These are phyloP conservation scores for Festucalex cinctus DNA, from an alignment of 2,113 vertebrate genomes.

Conservation along the genomic window DNA sequence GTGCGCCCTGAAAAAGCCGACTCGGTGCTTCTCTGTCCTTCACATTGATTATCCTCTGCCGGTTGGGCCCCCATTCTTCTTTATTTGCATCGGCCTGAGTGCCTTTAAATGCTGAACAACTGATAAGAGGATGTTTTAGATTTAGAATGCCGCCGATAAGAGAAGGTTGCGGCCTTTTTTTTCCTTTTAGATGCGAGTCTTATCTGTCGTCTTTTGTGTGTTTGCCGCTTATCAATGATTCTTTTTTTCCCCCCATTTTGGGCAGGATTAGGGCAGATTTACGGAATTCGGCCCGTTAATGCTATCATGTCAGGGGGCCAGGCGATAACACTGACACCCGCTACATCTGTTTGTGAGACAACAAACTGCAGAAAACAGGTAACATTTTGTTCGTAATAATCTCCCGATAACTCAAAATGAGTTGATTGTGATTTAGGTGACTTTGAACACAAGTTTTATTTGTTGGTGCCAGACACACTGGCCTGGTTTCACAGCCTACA, in stretches of 20 bases:
- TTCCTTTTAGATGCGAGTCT: constrained; percentile 38
- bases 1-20: background rate
- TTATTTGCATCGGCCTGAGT: constrained; percentile 45
- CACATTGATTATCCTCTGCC: constrained; percentile 1
- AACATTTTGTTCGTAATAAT: background rate
- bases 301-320: constrained; percentile 30
- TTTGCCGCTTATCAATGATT: constrained; percentile 53
- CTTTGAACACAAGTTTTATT: background rate
- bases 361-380: constrained; percentile 1
- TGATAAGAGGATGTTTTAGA: constrained; percentile 38
- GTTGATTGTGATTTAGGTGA: background rate
- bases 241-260: constrained; percentile 40
- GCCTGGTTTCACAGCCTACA: background rate
- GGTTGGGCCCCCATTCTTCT: background rate
- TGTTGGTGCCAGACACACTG: background rate
- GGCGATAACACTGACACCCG: constrained; percentile 33
- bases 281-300: constrained; percentile 38
- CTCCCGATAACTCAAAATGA: background rate
- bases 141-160: background rate
- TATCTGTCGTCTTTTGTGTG: constrained; percentile 54
- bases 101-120: constrained; percentile 47
- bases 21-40: constrained; percentile 7
- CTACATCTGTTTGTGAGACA: constrained; percentile 29
- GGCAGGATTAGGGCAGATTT: constrained; percentile 55
- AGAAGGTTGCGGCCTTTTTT: constrained; percentile 10